Evolutionary conservation across 2,888 invertebrate species (phyloP).

Genomic region (Apomyelois bistriatella): DNA sequence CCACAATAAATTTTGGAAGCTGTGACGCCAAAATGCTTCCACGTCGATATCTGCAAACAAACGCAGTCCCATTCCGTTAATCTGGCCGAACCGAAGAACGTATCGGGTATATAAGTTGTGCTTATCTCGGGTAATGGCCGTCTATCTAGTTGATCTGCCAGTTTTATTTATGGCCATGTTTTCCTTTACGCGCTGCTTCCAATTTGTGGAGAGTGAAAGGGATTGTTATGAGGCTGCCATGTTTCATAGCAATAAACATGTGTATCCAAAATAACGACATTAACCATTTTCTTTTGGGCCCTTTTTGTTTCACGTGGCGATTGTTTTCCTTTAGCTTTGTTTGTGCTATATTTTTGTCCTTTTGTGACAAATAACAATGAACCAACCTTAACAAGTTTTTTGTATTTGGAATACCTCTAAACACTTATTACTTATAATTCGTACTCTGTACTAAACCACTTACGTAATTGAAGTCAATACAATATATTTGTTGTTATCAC

Average conservation of each 20-base stretch:
- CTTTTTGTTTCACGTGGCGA: conserved; percentile 46
- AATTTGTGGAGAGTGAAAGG: conserved; percentile 80
- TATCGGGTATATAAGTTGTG: conserved; percentile 73
- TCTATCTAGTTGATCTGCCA: conserved; percentile 78
- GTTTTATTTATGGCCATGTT: conserved; percentile 79
- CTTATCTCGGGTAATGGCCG: conserved; percentile 77
- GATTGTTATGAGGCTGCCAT: conserved; percentile 78
- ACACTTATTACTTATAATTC: not conserved
- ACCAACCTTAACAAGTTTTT: too few species aligned
- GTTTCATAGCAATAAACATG: conserved; percentile 78
- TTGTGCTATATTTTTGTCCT: conserved; percentile 22
- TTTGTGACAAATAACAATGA: conserved; percentile 22
- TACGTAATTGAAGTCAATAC: not conserved
- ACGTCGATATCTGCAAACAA: conserved; percentile 76
- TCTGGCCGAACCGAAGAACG: conserved; percentile 67
- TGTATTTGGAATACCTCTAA: too few species aligned
- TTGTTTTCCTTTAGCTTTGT: conserved; percentile 45
- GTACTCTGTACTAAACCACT: too few species aligned
- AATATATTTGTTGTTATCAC: not conserved
- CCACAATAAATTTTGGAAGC: conserved; percentile 71
- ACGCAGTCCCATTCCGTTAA: conserved; percentile 71
- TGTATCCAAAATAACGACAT: conserved; percentile 76
- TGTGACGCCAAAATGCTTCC: conserved; percentile 70
- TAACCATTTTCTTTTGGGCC: conserved; percentile 60
- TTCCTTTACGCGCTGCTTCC: conserved; percentile 78